Conservation (phyloP, 2,888 invertebrate species). For the Scaptomyza cyrtandrae region DNA sequence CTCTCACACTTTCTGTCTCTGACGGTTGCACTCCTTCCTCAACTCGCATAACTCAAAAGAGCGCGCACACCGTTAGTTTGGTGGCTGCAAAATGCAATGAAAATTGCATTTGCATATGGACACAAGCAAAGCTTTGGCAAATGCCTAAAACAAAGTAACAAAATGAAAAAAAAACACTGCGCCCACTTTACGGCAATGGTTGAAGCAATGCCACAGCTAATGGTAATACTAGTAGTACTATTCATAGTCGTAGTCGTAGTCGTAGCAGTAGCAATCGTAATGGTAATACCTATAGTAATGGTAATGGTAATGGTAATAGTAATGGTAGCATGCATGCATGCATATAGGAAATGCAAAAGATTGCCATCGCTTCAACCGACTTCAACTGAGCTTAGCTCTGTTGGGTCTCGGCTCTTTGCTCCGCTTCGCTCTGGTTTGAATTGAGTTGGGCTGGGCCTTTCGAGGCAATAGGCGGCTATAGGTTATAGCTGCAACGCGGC, state of each 20-base stretch:
- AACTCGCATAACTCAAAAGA: slow-evolving; percentile 78
- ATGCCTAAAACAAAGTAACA: slow-evolving; percentile 8
- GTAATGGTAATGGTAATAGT: slow-evolving; percentile 45
- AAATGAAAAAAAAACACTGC: slow-evolving; percentile 62
- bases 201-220: slow-evolving; percentile 44
- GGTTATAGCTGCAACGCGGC: slow-evolving; percentile 28
- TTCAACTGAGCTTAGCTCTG: slow-evolving; percentile 6
- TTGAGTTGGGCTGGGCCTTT: slow-evolving; percentile 19
- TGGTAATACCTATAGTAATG: slow-evolving; percentile 30
- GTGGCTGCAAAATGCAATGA: slow-evolving; percentile 65
- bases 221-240: slow-evolving; percentile 22
- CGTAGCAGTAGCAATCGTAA: slow-evolving; percentile 20
- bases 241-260: background rate
- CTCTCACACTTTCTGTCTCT: too few species aligned
- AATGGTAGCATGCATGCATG: slow-evolving; percentile 74
- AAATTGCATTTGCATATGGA: slow-evolving; percentile 79
- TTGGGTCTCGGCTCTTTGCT: slow-evolving; percentile 11
- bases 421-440: slow-evolving; percentile 8
- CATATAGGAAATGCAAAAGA: slow-evolving; percentile 79
- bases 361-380: slow-evolving; percentile 57
- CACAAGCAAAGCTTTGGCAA: slow-evolving; percentile 66
- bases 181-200: slow-evolving; percentile 63
- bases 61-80: slow-evolving; percentile 79
- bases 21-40: slow-evolving; percentile 3
- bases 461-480: slow-evolving; percentile 4